These are phyloP conservation scores for Tetramorium alpestre DNA, from an alignment of 1,140 invertebrate genomes.

Conservation along the genomic window DNA sequence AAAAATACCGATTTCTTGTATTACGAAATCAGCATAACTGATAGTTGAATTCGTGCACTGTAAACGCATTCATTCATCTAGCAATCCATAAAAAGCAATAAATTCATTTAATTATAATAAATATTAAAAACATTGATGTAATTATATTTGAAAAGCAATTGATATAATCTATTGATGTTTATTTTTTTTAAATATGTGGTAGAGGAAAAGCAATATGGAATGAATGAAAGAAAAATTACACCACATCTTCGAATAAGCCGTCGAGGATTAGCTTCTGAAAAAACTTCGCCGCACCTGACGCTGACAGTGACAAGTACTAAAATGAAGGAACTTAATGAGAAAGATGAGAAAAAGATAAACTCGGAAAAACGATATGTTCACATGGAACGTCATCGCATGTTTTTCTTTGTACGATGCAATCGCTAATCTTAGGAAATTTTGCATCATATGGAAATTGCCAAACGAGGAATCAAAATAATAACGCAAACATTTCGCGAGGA, in stretches of 20 bases:
- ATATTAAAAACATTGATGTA: background rate
- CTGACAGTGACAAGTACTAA: background rate
- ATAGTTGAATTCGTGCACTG: background rate
- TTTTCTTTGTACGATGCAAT: background rate
- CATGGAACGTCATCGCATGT: background rate
- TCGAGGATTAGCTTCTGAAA: background rate
- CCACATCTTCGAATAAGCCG: background rate
- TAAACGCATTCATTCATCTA: background rate
- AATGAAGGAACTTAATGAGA: conserved; percentile 14
- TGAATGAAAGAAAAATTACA: background rate
- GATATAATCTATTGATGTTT: background rate
- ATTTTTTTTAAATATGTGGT: background rate
- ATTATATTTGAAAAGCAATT: background rate
- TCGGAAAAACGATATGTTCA: background rate
- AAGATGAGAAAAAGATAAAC: background rate
- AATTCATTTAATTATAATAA: background rate
- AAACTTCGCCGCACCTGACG: background rate
- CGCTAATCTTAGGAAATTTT: background rate
- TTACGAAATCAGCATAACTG: background rate
- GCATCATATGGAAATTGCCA: background rate
- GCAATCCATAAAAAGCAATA: background rate
- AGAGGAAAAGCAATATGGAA: background rate
- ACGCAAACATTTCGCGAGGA: background rate
- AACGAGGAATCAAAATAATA: background rate
- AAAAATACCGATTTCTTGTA: background rate